These are phyloP conservation scores for Tinamus major DNA, from an alignment of 2,797 vertebrate genomes.

Conservation along the genomic window DNA sequence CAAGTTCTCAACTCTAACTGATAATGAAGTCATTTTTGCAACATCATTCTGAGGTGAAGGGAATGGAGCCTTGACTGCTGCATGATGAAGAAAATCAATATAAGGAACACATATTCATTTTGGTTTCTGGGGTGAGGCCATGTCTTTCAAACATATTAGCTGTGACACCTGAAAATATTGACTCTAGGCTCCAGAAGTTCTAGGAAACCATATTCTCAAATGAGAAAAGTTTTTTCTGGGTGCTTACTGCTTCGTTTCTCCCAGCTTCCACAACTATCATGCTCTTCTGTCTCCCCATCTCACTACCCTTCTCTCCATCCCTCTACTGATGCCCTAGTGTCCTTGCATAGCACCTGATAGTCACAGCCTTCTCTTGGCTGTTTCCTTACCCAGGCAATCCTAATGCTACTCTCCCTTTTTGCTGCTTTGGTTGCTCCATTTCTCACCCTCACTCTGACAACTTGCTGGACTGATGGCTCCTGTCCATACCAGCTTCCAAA, in stretches of 20 bases:
- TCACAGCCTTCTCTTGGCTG: background rate
- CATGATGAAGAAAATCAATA: background rate
- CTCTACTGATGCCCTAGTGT: background rate
- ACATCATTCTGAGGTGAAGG: background rate
- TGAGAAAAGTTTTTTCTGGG: background rate
- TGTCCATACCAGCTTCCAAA: background rate
- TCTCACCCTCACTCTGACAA: background rate
- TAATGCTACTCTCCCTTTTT: background rate
- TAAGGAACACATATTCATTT: background rate
- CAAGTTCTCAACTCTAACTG: background rate
- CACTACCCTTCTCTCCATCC: background rate
- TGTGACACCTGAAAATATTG: background rate
- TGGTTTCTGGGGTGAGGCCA: background rate
- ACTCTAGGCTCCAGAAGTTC: background rate
- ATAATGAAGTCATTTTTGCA: background rate
- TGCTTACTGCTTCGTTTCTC: background rate
- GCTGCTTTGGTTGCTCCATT: background rate
- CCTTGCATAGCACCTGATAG: background rate
- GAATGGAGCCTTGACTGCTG: background rate
- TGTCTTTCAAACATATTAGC: background rate
- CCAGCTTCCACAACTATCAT: fast-evolving
- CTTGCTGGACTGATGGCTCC: background rate
- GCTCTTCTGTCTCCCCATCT: background rate
- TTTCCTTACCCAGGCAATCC: background rate
- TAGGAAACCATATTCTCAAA: background rate